Percentiles rank a stretch among this genome's conserved stretches.
Evolutionary conservation across 2,113 vertebrate species (phyloP).

Genomic region (Herpetotheres cachinnans): DNA sequence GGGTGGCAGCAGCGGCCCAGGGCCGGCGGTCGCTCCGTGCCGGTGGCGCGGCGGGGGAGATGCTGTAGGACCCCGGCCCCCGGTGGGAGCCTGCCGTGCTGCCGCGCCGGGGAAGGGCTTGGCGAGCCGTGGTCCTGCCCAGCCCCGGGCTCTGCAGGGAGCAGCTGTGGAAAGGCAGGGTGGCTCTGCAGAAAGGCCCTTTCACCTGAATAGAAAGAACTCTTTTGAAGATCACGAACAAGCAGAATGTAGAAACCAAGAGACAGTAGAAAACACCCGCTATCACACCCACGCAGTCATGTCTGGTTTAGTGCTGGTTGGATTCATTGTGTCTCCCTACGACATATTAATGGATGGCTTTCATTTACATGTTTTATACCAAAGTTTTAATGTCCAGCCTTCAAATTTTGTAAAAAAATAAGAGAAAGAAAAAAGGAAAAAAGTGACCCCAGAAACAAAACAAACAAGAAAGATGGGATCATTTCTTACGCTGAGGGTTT

Average conservation of each 20-base stretch:
- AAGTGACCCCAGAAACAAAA: not conserved
- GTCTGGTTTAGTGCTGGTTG: not conserved
- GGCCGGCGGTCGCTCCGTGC: not conserved
- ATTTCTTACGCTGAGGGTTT: conserved; percentile 48
- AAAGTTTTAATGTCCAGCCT: conserved; percentile 75
- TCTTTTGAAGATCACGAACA: conserved; percentile 66
- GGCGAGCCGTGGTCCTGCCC: not conserved
- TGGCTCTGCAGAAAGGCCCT: conserved; percentile 70
- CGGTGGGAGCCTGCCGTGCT: not conserved
- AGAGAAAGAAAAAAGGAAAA: not conserved
- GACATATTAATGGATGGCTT: conserved; percentile 9
- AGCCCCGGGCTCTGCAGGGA: conserved; percentile 60
- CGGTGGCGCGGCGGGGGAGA: not conserved
- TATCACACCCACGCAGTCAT: not conserved
- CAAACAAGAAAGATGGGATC: not conserved
- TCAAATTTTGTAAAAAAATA: conserved; percentile 51
- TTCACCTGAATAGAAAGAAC: conserved; percentile 54
- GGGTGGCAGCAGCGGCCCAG: too few species aligned
- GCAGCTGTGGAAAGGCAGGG: conserved; percentile 78
- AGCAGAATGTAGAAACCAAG: conserved; percentile 30
- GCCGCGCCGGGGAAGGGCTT: not conserved
- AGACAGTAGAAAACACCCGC: not conserved
- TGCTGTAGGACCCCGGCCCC: too few species aligned
- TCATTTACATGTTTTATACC: conserved; percentile 71
- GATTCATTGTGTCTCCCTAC: not conserved